Percentiles rank a stretch among this genome's conserved stretches.
These are phyloP conservation scores for Dicrostonyx torquatus DNA, from an alignment of 2,797 vertebrate genomes.

Conservation along the genomic window DNA sequence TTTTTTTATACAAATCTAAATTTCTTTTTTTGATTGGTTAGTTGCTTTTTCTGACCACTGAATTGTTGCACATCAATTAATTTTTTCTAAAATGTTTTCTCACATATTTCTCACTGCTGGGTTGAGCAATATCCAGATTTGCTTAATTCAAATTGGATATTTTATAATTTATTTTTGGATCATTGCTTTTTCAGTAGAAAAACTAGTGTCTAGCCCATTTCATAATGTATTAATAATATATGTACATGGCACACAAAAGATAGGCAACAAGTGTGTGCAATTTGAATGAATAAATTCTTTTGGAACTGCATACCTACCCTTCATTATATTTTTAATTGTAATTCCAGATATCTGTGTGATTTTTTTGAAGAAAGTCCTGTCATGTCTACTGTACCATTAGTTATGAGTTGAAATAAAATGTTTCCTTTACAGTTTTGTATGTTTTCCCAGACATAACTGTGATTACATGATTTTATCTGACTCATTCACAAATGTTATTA, in stretches of 20 bases:
- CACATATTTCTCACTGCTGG: not conserved
- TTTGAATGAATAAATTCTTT: not conserved
- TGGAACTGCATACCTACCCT: not conserved
- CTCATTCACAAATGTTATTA: not conserved
- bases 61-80: not conserved
- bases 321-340: constrained; percentile 10
- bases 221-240: not conserved
- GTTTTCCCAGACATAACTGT: not conserved
- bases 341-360: not conserved
- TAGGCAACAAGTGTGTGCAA: not conserved
- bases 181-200: not conserved
- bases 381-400: not conserved
- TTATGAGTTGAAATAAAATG: not conserved
- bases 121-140: not conserved
- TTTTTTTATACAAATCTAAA: too few species aligned
- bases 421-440: not conserved
- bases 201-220: not conserved
- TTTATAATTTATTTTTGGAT: not conserved
- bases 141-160: not conserved
- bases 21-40: not conserved
- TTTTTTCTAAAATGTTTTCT: not conserved
- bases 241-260: not conserved
- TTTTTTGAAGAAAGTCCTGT: not conserved
- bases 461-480: not conserved
- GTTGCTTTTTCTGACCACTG: not conserved